Conservation (phyloP, 2,888 invertebrate genomes). For the Trimorus sp. region DNA sequence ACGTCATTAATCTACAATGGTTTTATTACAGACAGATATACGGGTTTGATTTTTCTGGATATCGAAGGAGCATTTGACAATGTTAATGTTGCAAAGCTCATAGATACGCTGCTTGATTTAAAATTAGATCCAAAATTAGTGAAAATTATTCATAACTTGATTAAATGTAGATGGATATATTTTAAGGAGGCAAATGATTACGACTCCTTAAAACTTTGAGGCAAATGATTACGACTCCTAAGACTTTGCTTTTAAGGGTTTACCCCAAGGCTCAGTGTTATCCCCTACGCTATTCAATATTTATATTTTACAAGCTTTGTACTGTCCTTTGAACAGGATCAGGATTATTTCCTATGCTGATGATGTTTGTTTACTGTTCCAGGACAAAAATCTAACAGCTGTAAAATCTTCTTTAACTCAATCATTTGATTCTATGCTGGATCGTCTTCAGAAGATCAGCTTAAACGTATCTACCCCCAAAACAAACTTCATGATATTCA, state of each 20-base stretch:
- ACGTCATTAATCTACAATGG: no score
- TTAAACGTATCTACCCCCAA: no score
- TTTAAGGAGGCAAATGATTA: not conserved
- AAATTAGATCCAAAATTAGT: not conserved
- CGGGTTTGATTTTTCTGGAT: no score
- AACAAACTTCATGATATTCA: not conserved
- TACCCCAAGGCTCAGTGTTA: constrained; percentile 9
- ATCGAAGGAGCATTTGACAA: no score
- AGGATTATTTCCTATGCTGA: not conserved
- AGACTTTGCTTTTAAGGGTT: not conserved
- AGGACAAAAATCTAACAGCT: not conserved
- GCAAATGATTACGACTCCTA: not conserved
- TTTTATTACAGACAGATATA: no score
- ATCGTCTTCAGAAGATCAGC: no score
- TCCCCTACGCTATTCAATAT: constrained; percentile 18
- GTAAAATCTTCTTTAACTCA: not conserved
- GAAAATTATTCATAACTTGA: not conserved
- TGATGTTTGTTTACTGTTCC: not conserved
- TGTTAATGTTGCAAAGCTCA: no score
- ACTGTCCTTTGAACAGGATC: not conserved
- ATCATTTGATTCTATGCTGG: no score
- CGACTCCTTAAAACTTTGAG: no score
- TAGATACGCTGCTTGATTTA: no score
- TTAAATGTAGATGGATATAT: not conserved
- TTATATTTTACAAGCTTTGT: not conserved